These are phyloP conservation scores for Hirtodrosophila histrioides DNA, from an alignment of 2,888 invertebrate genomes.

Conservation along the genomic window DNA sequence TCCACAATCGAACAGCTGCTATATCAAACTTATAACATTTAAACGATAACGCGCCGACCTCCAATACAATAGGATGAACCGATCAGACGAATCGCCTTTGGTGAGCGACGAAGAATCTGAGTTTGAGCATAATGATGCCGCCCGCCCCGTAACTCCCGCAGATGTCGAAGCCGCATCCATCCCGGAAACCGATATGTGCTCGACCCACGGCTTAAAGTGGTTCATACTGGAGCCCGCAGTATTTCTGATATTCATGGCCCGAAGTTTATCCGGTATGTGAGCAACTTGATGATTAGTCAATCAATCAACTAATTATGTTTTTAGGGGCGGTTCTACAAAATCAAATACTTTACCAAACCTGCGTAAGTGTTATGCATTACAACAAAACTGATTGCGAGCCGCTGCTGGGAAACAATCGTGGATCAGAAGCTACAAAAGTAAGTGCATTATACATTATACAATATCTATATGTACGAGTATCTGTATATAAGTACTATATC, in stretches of 20 bases:
- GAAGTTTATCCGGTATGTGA: constrained; percentile 80
- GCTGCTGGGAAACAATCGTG: constrained; percentile 83
- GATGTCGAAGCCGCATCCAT: constrained; percentile 15
- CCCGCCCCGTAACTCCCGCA: not conserved
- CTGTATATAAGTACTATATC: too few species aligned
- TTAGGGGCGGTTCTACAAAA: constrained; percentile 86
- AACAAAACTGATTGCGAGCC: constrained; percentile 86
- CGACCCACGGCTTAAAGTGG: constrained; percentile 34
- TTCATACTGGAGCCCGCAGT: constrained; percentile 83
- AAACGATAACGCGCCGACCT: not conserved
- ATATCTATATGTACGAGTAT: not conserved
- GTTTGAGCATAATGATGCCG: constrained; percentile 27
- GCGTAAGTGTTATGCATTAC: constrained; percentile 86
- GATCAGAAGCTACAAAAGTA: constrained; percentile 85
- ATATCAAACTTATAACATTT: not conserved
- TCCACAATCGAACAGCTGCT: constrained; percentile 13
- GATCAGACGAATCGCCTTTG: constrained; percentile 63
- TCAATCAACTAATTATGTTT: constrained; percentile 1
- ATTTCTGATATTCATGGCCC: constrained; percentile 80
- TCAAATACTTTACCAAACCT: constrained; percentile 89
- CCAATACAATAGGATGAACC: constrained; percentile 31
- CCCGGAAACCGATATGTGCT: not conserved
- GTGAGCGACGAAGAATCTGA: constrained; percentile 47
- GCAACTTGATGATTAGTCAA: not conserved
- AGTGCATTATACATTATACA: constrained; percentile 36